Percentiles rank a stretch among this genome's conserved stretches.
These are phyloP conservation scores for Agrotis ipsilon DNA, from an alignment of 2,888 invertebrate genomes.

Conservation along the genomic window DNA sequence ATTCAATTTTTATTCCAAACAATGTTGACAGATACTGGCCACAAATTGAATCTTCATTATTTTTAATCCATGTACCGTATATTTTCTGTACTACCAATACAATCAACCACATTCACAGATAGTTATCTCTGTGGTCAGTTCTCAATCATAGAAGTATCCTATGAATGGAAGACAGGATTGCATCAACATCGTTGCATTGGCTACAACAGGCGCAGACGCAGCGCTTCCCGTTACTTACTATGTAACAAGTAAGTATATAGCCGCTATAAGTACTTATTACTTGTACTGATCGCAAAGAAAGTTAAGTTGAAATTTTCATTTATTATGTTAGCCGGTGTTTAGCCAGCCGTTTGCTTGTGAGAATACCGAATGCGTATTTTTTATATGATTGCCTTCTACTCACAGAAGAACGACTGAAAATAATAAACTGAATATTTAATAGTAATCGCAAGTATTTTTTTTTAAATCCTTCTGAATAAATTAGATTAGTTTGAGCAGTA, in stretches of 20 bases:
- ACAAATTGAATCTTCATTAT: neutral
- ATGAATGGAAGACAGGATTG: slow-evolving; percentile 75
- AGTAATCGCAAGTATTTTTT: no score
- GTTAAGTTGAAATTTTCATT: neutral
- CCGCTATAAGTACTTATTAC: slow-evolving; percentile 54
- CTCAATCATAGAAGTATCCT: slow-evolving; percentile 51
- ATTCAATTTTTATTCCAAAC: neutral
- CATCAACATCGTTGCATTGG: slow-evolving; percentile 66
- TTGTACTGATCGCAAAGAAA: slow-evolving; percentile 50
- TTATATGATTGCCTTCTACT: neutral
- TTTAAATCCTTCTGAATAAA: no score
- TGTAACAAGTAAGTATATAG: slow-evolving; percentile 69
- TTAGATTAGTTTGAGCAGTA: no score
- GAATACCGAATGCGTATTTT: neutral
- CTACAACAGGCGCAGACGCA: slow-evolving; percentile 72
- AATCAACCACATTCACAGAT: slow-evolving; percentile 22
- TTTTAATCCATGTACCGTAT: neutral
- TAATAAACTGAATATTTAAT: no score
- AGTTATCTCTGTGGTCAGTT: slow-evolving; percentile 45
- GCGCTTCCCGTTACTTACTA: slow-evolving; percentile 85
- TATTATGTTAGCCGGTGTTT: neutral
- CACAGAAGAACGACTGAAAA: no score
- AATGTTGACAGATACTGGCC: neutral
- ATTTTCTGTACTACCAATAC: neutral
- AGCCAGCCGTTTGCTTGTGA: neutral